These are phyloP conservation scores for Onychomys leucogaster DNA, from an alignment of 2,797 vertebrate genomes.

Conservation along the genomic window DNA sequence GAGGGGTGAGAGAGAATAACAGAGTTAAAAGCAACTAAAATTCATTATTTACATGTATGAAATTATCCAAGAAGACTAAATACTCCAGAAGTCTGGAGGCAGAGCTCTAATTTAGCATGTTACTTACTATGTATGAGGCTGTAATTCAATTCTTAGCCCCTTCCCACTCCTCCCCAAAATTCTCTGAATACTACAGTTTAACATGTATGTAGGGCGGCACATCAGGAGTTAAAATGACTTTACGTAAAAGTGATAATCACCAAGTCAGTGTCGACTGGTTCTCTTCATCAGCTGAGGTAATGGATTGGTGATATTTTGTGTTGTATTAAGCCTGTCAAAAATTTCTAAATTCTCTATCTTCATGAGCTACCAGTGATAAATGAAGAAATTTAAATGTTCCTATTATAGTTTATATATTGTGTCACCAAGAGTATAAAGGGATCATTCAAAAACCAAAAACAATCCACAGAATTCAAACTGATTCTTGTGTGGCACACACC, in stretches of 20 bases:
- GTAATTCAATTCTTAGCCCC: not conserved
- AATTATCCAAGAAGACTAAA: not conserved
- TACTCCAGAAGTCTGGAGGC: not conserved
- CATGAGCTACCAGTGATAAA: slow-evolving; percentile 3
- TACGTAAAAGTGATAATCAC: slow-evolving; percentile 5
- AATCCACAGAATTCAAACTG: not conserved
- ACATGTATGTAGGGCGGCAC: not conserved
- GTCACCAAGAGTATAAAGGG: not conserved
- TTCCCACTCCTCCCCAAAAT: not conserved
- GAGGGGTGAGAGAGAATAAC: not conserved
- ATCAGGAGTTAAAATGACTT: not conserved
- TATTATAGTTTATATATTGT: not conserved
- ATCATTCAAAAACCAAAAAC: slow-evolving; percentile 11
- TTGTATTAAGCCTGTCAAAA: not conserved
- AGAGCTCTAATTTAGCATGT: not conserved
- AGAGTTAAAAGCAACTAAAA: not conserved
- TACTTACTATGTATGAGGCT: not conserved
- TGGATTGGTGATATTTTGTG: not conserved
- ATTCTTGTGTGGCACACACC: too few species aligned
- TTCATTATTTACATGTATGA: not conserved
- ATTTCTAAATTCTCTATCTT: not conserved
- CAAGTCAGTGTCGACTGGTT: not conserved
- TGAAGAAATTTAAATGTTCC: not conserved
- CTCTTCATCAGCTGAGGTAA: not conserved
- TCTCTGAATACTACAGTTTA: not conserved